Evolutionary conservation across 2,888 invertebrate genomes (phyloP).

Genomic region (Aspidiotus destructor): DNA sequence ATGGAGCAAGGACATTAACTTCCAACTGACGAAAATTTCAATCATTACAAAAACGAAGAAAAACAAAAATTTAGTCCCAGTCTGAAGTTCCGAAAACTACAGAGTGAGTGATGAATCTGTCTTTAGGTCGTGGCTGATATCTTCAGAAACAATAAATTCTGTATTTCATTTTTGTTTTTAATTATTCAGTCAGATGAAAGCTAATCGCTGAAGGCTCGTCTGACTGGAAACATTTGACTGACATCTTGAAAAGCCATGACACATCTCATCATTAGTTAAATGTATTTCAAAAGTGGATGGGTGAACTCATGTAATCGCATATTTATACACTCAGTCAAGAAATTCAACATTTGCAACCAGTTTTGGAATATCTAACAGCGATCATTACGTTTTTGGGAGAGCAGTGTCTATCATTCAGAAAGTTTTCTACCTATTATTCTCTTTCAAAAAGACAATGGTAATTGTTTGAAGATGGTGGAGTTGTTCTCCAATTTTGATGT

Average conservation of each 20-base stretch:
- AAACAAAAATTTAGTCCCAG: slow-evolving; percentile 9
- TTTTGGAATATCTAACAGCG: slow-evolving; percentile 11
- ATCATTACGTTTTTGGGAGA: slow-evolving; percentile 21
- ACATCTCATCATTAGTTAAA: slow-evolving; percentile 11
- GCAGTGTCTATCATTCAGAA: slow-evolving; percentile 16
- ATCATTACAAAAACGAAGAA: slow-evolving; percentile 18
- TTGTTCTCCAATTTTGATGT: neutral
- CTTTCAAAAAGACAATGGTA: slow-evolving; percentile 14
- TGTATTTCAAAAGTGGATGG: slow-evolving; percentile 20
- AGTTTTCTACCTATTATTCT: slow-evolving; percentile 6
- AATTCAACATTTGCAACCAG: slow-evolving; percentile 18
- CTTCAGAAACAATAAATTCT: slow-evolving; percentile 22
- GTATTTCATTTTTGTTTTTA: slow-evolving; percentile 35
- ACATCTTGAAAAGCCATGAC: slow-evolving; percentile 34
- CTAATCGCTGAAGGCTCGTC: slow-evolving; percentile 25
- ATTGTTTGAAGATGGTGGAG: slow-evolving; percentile 17
- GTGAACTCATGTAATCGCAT: slow-evolving; percentile 12
- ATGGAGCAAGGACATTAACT: slow-evolving; percentile 4
- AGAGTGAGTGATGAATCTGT: slow-evolving; percentile 20
- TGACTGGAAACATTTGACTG: slow-evolving; percentile 35
- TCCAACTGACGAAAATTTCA: slow-evolving; percentile 11
- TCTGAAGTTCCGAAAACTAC: slow-evolving; percentile 10
- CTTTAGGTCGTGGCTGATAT: slow-evolving; percentile 17
- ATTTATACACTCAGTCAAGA: slow-evolving; percentile 1
- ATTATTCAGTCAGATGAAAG: slow-evolving; percentile 30